Conservation (phyloP, 2,888 invertebrate genomes). For the Eilema depressum region DNA sequence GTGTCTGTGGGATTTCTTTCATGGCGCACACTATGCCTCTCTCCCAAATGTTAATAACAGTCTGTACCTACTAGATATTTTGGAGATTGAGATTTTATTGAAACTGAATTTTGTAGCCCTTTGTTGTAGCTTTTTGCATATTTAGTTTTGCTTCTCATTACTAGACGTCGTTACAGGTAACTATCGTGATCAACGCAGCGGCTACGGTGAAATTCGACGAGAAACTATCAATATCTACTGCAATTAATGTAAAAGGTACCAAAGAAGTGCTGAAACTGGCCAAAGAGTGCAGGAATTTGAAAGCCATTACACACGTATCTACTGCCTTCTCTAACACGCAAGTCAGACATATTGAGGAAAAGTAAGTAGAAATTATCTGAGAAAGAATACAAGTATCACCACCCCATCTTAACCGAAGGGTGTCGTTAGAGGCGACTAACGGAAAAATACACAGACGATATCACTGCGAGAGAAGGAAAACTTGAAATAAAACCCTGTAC, state of each 20-base stretch:
- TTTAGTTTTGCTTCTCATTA: slow-evolving; percentile 17
- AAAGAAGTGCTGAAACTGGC: slow-evolving; percentile 91
- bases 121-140: too few species aligned
- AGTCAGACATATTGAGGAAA: slow-evolving; percentile 91
- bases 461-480: too few species aligned
- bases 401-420: too few species aligned
- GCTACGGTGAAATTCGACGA: slow-evolving; percentile 92
- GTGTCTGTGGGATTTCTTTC: too few species aligned
- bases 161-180: slow-evolving; percentile 63
- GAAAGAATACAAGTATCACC: too few species aligned
- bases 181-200: slow-evolving; percentile 79
- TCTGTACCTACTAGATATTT: too few species aligned
- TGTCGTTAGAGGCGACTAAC: too few species aligned
- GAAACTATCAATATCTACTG: slow-evolving; percentile 90
- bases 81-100: not conserved
- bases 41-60: too few species aligned
- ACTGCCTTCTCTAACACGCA: slow-evolving; percentile 90
- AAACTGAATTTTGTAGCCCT: not conserved
- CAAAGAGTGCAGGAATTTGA: slow-evolving; percentile 90
- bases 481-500: too few species aligned
- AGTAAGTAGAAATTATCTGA: slow-evolving; percentile 69
- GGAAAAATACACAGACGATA: too few species aligned
- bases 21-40: too few species aligned
- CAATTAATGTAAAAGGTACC: slow-evolving; percentile 93
- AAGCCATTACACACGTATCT: slow-evolving; percentile 84